phyloP scores from a whole-genome alignment of 2,888 invertebrate genomes.

The Drosophila anceps region DNA sequence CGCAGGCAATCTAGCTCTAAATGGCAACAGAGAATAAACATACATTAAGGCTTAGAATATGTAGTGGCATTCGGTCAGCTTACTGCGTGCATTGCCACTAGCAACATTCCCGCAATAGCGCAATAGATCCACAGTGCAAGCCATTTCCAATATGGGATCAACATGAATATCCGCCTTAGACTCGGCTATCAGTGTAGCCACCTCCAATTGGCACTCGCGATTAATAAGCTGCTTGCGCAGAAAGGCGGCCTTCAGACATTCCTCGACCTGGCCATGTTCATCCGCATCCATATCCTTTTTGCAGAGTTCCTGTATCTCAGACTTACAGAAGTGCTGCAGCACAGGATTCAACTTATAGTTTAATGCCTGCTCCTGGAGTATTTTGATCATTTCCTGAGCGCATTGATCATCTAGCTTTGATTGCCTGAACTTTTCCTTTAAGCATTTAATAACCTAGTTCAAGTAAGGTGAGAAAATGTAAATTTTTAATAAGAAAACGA shows the following conservation, averaged over 20 bases:
- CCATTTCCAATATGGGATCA: slow-evolving; percentile 95
- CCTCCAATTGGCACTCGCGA: slow-evolving; percentile 92
- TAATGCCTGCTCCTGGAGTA: slow-evolving; percentile 94
- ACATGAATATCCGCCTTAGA: slow-evolving; percentile 97
- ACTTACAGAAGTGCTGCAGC: slow-evolving; percentile 92
- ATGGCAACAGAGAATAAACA: slow-evolving; percentile 69
- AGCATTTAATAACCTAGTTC: slow-evolving; percentile 89
- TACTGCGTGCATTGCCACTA: slow-evolving; percentile 96
- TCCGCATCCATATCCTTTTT: slow-evolving; percentile 78
- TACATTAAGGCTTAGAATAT: neutral
- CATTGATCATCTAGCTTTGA: slow-evolving; percentile 91
- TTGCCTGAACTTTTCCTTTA: slow-evolving; percentile 92
- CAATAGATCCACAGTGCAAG: slow-evolving; percentile 93
- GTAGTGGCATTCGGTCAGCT: slow-evolving; percentile 38
- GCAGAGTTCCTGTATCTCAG: slow-evolving; percentile 90
- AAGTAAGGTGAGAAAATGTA: neutral
- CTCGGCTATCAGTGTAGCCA: slow-evolving; percentile 95
- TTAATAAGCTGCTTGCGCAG: slow-evolving; percentile 90
- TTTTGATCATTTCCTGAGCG: slow-evolving; percentile 92
- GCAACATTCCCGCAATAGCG: slow-evolving; percentile 92
- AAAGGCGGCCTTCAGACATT: slow-evolving; percentile 95
- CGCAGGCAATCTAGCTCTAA: slow-evolving; percentile 92
- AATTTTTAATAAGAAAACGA: neutral
- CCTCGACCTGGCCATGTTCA: slow-evolving; percentile 89
- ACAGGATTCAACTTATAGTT: slow-evolving; percentile 96